These are phyloP conservation scores for Radopholus similis DNA, from an alignment of 1,140 invertebrate genomes.

Conservation along the genomic window DNA sequence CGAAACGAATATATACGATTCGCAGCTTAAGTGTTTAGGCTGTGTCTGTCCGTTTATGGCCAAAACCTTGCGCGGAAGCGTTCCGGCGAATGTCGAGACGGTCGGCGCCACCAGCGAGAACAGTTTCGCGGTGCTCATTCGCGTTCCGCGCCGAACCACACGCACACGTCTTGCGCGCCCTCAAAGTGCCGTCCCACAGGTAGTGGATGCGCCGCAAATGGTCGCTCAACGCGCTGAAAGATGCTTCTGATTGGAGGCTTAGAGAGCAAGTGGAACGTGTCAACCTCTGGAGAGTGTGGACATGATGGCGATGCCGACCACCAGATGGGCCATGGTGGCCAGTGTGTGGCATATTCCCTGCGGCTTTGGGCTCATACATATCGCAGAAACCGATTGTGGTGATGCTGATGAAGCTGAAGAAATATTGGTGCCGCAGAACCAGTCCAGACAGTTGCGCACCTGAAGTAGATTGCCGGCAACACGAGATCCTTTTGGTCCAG, in stretches of 20 bases:
- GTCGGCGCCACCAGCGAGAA: slow-evolving; percentile 5
- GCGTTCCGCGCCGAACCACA: slow-evolving; percentile 18
- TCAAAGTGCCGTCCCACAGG: slow-evolving; percentile 15
- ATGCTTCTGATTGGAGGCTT: background rate
- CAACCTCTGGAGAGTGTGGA: slow-evolving; percentile 18
- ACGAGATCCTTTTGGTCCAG: slow-evolving; percentile 22
- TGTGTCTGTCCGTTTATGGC: background rate
- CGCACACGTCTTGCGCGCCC: slow-evolving; percentile 13
- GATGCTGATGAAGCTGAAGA: slow-evolving; percentile 27
- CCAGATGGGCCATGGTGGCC: slow-evolving; percentile 18
- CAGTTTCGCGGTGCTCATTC: background rate
- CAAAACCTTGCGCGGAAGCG: background rate
- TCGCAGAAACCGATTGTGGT: slow-evolving; percentile 28
- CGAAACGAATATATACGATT: no score
- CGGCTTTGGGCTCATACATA: slow-evolving; percentile 13
- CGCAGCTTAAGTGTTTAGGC: no score
- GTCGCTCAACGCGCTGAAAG: slow-evolving; percentile 8
- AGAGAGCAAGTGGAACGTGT: background rate
- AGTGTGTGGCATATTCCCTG: slow-evolving; percentile 1
- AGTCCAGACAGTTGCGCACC: background rate
- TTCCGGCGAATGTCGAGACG: slow-evolving; percentile 4
- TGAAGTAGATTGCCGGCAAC: slow-evolving; percentile 23
- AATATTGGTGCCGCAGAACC: background rate
- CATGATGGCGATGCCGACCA: slow-evolving; percentile 20
- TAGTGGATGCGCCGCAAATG: slow-evolving; percentile 22